A percentile compares a stretch with the other conserved stretches of the same genome.
Conservation (phyloP, 2,113 vertebrate genomes). For the Stomatorhinus ivindoensis region DNA sequence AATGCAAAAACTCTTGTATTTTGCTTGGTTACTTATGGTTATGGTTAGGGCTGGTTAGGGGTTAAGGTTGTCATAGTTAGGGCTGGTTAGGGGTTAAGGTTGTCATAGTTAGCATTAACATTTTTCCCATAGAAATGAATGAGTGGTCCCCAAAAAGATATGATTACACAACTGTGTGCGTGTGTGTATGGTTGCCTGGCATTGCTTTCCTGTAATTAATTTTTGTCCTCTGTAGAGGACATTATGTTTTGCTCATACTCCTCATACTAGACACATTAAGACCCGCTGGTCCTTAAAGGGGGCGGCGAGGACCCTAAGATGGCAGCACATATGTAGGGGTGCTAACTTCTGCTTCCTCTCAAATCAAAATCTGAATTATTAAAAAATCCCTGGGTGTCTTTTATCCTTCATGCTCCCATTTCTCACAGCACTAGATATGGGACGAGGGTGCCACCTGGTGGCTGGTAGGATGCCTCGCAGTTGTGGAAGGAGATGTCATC, state of each 20-base stretch:
- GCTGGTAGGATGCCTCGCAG: conserved; percentile 50
- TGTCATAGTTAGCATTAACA: too few species aligned
- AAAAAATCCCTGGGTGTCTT: neutral
- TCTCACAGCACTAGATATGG: neutral
- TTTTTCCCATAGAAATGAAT: too few species aligned
- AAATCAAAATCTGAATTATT: neutral
- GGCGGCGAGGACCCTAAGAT: neutral
- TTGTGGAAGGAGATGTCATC: conserved; percentile 60
- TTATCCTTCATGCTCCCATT: neutral
- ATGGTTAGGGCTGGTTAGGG: too few species aligned
- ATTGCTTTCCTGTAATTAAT: too few species aligned
- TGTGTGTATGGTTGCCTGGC: too few species aligned
- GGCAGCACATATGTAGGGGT: neutral
- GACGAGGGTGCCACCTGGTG: conserved; percentile 47
- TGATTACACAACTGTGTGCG: too few species aligned
- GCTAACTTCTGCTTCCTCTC: neutral
- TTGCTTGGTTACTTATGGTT: too few species aligned
- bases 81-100: too few species aligned
- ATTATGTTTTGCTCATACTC: neutral
- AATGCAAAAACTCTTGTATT: too few species aligned
- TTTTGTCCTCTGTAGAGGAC: neutral
- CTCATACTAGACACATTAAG: neutral
- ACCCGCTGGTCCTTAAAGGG: too few species aligned
- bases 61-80: too few species aligned
- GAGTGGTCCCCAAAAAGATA: too few species aligned